Percentiles rank a stretch among this genome's conserved stretches.
phyloP scores from a whole-genome alignment of 2,113 vertebrate species.

The Nothocercus julius region DNA sequence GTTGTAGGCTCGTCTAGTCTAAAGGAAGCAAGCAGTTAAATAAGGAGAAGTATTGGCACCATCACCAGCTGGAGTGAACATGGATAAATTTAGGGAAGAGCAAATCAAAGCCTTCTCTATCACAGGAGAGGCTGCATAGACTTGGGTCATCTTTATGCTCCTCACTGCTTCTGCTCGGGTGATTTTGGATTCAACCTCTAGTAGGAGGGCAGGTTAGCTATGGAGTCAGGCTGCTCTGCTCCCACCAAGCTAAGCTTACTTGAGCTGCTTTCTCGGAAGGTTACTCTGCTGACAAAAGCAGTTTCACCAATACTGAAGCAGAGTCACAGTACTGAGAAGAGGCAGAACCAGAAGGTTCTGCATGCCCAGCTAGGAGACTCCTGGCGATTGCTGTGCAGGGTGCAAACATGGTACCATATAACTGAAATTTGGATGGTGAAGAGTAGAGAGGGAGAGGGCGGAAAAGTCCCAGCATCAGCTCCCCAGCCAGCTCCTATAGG shows the following conservation, averaged over 20 bases:
- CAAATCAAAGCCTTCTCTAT: neutral
- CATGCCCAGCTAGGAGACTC: neutral
- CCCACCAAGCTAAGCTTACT: neutral
- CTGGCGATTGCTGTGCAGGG: neutral
- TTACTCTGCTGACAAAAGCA: neutral
- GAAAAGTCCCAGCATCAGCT: neutral
- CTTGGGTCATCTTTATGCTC: neutral
- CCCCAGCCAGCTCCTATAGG: neutral
- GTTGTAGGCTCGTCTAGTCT: neutral
- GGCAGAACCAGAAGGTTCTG: neutral
- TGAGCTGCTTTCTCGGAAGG: neutral
- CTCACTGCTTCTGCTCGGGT: neutral
- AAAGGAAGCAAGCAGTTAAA: neutral
- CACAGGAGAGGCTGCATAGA: fast-evolving
- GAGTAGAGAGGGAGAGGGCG: too few relatives aligned
- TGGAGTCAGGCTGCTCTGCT: neutral
- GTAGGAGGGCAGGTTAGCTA: neutral
- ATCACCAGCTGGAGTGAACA: neutral
- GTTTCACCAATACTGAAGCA: neutral
- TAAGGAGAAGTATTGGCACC: neutral
- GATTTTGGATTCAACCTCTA: too few relatives aligned
- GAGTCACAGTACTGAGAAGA: neutral
- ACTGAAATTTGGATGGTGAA: neutral
- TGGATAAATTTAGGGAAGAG: neutral
- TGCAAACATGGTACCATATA: neutral